Evolutionary conservation across 1,140 invertebrate species (phyloP).

Genomic region (Dendroctonus valens): DNA sequence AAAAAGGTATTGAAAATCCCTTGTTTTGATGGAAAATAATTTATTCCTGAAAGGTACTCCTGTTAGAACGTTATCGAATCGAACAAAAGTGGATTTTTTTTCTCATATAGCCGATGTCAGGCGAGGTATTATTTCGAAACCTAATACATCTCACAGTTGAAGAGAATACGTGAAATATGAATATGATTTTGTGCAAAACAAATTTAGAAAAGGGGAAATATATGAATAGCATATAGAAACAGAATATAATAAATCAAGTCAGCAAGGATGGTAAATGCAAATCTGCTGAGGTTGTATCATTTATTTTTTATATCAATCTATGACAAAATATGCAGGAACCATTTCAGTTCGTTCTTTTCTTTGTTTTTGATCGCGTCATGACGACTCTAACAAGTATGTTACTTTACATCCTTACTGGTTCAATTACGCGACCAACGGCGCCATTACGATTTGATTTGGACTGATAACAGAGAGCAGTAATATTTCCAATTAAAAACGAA

Average conservation of each 20-base stretch:
- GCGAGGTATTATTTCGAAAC: constrained; percentile 22
- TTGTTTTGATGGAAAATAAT: background rate
- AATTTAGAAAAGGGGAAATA: constrained; percentile 38
- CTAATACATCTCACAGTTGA: constrained; percentile 28
- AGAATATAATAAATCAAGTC: constrained; percentile 42
- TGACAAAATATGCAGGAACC: constrained; percentile 44
- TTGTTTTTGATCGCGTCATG: constrained; percentile 14
- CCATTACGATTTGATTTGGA: no score
- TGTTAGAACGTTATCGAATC: constrained; percentile 3
- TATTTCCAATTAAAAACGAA: no score
- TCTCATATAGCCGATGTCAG: constrained; percentile 14
- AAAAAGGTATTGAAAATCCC: no score
- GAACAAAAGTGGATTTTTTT: constrained; percentile 15
- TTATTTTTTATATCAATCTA: constrained; percentile 47
- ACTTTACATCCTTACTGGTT: no score
- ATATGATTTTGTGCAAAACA: constrained; percentile 27
- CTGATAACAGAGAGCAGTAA: no score
- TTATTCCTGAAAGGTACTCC: constrained; percentile 9
- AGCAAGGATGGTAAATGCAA: constrained; percentile 40
- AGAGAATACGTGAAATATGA: constrained; percentile 30
- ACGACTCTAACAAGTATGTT: no score
- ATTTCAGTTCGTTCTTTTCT: constrained; percentile 39
- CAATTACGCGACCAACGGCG: no score
- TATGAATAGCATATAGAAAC: constrained; percentile 39
- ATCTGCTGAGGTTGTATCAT: constrained; percentile 42